These are phyloP conservation scores for Novumbra hubbsi DNA, from an alignment of 2,797 vertebrate species.

Conservation along the genomic window DNA sequence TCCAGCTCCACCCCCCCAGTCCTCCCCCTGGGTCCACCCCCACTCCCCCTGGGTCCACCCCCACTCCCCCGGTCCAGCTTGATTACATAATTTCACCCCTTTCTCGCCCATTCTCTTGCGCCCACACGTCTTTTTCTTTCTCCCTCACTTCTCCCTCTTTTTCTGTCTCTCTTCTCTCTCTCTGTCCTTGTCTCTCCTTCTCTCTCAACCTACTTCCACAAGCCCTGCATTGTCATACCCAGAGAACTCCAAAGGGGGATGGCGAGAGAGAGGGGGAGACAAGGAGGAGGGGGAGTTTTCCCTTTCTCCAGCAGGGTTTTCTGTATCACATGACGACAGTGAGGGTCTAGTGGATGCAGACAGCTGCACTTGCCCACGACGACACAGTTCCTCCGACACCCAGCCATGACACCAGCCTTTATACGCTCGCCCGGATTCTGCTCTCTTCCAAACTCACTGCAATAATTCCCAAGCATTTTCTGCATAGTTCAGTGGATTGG, in stretches of 20 bases:
- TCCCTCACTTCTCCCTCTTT: not conserved
- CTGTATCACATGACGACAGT: not conserved
- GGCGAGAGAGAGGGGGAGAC: not conserved
- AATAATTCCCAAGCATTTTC: not conserved
- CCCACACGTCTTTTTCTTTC: not conserved
- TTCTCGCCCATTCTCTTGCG: not conserved
- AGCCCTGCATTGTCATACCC: constrained; percentile 4
- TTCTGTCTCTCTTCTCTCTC: not conserved
- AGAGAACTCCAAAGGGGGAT: not conserved
- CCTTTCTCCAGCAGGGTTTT: not conserved
- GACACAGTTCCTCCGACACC: not conserved
- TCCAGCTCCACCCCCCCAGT: no score
- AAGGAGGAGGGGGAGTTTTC: not conserved
- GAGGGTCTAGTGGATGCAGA: not conserved
- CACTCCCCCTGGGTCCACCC: no score
- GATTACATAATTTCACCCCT: no score
- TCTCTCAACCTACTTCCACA: not conserved
- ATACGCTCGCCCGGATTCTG: constrained; percentile 2
- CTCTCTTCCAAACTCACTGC: not conserved
- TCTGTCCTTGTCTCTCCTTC: not conserved
- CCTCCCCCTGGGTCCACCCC: no score
- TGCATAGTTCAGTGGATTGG: not conserved
- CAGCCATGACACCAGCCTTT: not conserved
- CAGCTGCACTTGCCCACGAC: not conserved
- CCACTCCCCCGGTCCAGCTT: no score